phyloP scores from a whole-genome alignment of 2,113 vertebrate genomes.

The Carassius auratus region DNA sequence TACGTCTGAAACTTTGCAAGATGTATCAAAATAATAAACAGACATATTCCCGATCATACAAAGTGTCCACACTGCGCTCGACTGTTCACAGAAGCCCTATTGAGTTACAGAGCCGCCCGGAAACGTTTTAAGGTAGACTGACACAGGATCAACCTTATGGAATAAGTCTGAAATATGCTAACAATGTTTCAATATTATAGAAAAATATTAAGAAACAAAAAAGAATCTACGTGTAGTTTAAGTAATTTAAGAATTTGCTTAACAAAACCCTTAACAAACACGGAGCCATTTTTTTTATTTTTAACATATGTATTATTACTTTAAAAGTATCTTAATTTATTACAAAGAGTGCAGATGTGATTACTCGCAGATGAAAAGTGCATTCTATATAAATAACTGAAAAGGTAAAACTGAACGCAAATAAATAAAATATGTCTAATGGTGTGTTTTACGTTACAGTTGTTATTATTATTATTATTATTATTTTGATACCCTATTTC shows the following conservation, averaged over 20 bases:
- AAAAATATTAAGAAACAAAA: not conserved
- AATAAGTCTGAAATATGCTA: not conserved
- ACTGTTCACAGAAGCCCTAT: not conserved
- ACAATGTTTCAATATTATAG: not conserved
- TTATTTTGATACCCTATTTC: not conserved
- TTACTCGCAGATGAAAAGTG: not conserved
- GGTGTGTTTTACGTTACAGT: not conserved
- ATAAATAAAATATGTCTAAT: not conserved
- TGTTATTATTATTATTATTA: not conserved
- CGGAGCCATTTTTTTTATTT: not conserved
- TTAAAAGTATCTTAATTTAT: not conserved
- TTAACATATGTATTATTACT: too few species aligned
- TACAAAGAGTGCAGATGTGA: not conserved
- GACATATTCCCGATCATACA: not conserved
- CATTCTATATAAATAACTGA: not conserved
- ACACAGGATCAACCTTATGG: not conserved
- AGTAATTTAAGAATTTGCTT: not conserved
- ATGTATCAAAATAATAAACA: not conserved
- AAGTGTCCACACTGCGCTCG: not conserved
- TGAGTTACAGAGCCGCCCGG: slow-evolving; percentile 38
- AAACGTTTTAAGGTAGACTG: slow-evolving; percentile 51
- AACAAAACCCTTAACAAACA: not conserved
- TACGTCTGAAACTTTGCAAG: not conserved
- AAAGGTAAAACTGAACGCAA: not conserved
- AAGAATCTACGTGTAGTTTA: not conserved